Evolutionary conservation across 2,113 vertebrate genomes (phyloP).

Genomic region (Tragelaphus buxtoni): DNA sequence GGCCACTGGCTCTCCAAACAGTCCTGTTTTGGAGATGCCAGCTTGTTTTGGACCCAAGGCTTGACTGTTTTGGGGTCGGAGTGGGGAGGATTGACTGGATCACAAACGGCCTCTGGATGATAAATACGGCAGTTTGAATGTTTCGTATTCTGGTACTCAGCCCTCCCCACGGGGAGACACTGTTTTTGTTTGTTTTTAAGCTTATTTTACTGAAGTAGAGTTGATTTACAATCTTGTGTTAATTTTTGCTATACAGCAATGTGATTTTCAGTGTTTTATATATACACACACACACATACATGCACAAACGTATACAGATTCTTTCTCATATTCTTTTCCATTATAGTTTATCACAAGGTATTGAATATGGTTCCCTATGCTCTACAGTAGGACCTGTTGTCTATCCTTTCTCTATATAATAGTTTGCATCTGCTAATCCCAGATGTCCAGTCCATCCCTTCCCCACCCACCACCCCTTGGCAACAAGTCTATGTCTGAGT

Average conservation of each 20-base stretch:
- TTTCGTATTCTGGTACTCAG: neutral
- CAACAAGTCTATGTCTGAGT: neutral
- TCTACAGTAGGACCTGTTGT: neutral
- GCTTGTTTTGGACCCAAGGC: neutral
- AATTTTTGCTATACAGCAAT: neutral
- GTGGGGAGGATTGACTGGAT: neutral
- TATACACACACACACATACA: neutral
- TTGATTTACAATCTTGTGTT: neutral
- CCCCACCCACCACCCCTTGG: neutral
- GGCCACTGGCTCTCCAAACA: constrained; percentile 12
- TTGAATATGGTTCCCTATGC: neutral
- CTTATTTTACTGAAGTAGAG: neutral
- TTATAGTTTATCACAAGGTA: neutral
- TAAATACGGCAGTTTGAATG: neutral
- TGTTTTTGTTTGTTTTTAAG: neutral
- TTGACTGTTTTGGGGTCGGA: neutral
- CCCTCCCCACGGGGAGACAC: rapidly evolving
- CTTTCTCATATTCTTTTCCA: neutral
- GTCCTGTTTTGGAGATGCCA: neutral
- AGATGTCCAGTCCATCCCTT: neutral
- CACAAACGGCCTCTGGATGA: neutral
- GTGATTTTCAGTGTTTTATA: neutral
- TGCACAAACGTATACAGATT: neutral
- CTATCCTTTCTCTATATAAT: neutral
- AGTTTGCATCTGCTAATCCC: neutral